Base-by-base conservation (phyloP, 1,140 invertebrate species). In the Tyrophagus putrescentiae region DNA sequence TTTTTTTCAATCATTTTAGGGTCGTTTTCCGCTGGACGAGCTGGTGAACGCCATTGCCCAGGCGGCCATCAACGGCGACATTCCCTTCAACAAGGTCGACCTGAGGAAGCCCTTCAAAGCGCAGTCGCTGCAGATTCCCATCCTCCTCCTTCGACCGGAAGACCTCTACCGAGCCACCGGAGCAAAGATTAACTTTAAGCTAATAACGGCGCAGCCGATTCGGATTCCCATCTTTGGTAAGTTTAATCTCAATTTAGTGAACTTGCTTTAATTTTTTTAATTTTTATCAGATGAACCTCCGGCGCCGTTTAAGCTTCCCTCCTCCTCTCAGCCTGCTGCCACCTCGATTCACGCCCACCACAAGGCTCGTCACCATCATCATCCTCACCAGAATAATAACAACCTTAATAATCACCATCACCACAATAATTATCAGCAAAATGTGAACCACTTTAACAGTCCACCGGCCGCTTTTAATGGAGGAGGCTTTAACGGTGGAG, bases 51-150 rank as follows among this genome's bases (percentile, higher is more conserved):
- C 39, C 21, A 59, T 59, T 27, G 57, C 57, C 9, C 36, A 41
- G 11, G 57, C 57, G 33, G 57, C 57, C 7, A 59, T 59, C 57
- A 59, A 59, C 27, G 57, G 57, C 33, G 57, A 41, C 27, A 59
- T 59, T 2, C 57, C 57, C 29, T 59, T 59, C 39, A 59, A 59
- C 36, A 59, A 59, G 21, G 25, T 59, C 6, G 25, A 59, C 29
- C 9, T 59, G 4, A n/a, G 25, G 39, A 42, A 45, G n/a, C 57
- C 57, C 9, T 54, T 54, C 27, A 59, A 59, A n/a, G 5, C 18
- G 23, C 36, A 42, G 29, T 32, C 48, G 11, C 21, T 59, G 6
- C 36, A 42, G 39, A 59, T 59, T 16, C 57, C 57, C 6, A 59
- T 59, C n/a, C 39, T 59, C 13, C 27, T 59, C 5, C 18, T 59